Evolutionary conservation across 2,888 invertebrate species (phyloP), one percentile per base, ranked within the genome.

Genomic region (Drepana falcataria): DNA sequence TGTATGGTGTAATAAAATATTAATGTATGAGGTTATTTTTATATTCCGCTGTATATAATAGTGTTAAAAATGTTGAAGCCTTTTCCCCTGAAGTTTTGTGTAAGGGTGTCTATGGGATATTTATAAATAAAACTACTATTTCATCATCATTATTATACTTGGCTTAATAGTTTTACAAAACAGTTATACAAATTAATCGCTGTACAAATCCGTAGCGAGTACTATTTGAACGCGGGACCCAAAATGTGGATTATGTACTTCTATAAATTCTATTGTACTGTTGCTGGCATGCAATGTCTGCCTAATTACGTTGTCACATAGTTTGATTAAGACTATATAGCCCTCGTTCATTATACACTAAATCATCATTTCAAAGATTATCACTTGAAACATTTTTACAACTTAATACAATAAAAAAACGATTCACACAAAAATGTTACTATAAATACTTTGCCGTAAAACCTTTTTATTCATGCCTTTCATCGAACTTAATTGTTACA

Each of bases 161-260:
- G 73, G 77, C 80, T 82, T 85, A 78, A 76, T 79, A 78, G 72
- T 80, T 83, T 83, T 86, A 87, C 73, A 90, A 88, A 88, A 86
- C 83, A 80, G 85, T 85, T 83, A 85, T 87, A 87, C 83, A 88
- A 88, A 85, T 80, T 68, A 86, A 73, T 81, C 72, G 83, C 84
- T 85, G 82, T 85, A 87, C 85, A 89, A 77, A 76, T 79, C 71
- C 70, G 70, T 82, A 82, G 83, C 81, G 68, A 77, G 73, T 74
- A 75, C 70, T 69, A 72, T 73, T 70, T 68, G 63, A 75, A 77
- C 69, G 62, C 69, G 72, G 66, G 63, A 69, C 62, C 61, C 56
- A 63, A 60, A 44, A 37, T 48, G n/a, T 51, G 58, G 55, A 58
- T 54, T 55, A 57, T 60, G 48, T 56, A 53, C 49, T 51, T 56